Percentiles rank a stretch among this genome's conserved stretches.
These are phyloP conservation scores for Adelphocoris suturalis DNA, from an alignment of 2,888 invertebrate genomes.

Conservation along the genomic window DNA sequence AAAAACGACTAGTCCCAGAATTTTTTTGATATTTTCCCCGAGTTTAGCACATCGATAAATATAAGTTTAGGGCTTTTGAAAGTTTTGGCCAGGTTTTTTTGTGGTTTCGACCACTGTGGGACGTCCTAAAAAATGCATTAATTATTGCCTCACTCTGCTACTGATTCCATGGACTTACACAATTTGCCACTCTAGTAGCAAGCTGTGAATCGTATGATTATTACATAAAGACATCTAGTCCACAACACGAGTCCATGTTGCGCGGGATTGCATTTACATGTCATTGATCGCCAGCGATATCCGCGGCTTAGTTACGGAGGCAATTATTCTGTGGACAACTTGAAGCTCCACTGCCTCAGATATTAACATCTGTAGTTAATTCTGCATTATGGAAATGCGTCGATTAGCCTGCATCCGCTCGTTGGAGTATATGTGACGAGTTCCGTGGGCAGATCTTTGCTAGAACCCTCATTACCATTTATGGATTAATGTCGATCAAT, in stretches of 20 bases:
- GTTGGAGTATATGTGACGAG: constrained; percentile 5
- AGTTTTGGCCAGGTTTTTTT: too few relatives aligned
- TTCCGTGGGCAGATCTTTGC: not conserved
- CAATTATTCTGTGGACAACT: constrained; percentile 63
- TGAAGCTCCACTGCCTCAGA: constrained; percentile 43
- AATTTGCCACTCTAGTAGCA: not conserved
- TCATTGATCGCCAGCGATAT: constrained; percentile 48
- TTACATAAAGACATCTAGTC: constrained; percentile 28
- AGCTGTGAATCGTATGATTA: constrained; percentile 49
- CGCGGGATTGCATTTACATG: constrained; percentile 52
- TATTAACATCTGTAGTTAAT: constrained; percentile 64
- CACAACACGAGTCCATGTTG: not conserved
- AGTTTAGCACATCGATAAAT: too few relatives aligned
- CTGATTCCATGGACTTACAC: not conserved
- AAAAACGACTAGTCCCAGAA: too few relatives aligned
- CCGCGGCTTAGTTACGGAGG: constrained; percentile 55
- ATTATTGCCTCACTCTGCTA: too few relatives aligned
- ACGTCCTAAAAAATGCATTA: too few relatives aligned
- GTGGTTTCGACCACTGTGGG: too few relatives aligned
- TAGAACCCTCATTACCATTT: not conserved
- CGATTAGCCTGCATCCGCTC: constrained; percentile 43
- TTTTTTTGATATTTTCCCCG: too few relatives aligned
- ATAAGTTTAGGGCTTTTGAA: too few relatives aligned
- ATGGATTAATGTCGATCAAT: not conserved
- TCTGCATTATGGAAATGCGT: constrained; percentile 56